Evolutionary conservation across 1,140 invertebrate genomes (phyloP).

Genomic region (Dreissena polymorpha): DNA sequence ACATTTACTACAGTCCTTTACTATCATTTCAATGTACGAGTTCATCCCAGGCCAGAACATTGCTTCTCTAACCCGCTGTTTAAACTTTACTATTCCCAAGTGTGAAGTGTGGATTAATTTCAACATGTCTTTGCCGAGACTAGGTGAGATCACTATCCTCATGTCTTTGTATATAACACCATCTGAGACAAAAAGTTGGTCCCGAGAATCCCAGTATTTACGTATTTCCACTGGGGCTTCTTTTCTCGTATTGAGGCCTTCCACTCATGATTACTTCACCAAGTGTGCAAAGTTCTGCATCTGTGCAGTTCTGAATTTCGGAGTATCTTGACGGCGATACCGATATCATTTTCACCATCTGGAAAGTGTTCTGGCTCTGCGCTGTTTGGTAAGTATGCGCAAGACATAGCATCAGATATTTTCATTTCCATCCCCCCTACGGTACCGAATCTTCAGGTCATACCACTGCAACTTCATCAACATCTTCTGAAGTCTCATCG

Average conservation of each 20-base stretch:
- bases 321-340: conserved; percentile 29
- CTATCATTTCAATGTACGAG: conserved; percentile 73
- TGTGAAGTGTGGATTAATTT: conserved; percentile 78
- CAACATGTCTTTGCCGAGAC: conserved; percentile 73
- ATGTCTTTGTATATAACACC: conserved; percentile 51
- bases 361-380: neutral
- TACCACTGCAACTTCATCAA: conserved; percentile 76
- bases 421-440: conserved; percentile 75
- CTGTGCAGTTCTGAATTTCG: conserved; percentile 22
- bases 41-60: conserved; percentile 78
- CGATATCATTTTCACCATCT: conserved; percentile 5
- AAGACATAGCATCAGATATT: conserved; percentile 69
- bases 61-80: conserved; percentile 74
- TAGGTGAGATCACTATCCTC: conserved; percentile 74
- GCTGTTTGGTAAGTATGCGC: conserved; percentile 36
- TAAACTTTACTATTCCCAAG: conserved; percentile 79
- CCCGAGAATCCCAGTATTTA: conserved; percentile 42
- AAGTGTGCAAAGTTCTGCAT: conserved; percentile 79
- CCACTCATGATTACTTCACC: conserved; percentile 12
- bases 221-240: conserved; percentile 10
- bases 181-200: conserved; percentile 47
- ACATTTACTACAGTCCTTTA: conserved; percentile 1
- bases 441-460: conserved; percentile 77
- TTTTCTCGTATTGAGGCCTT: conserved; percentile 15
- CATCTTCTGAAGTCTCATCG: conserved; percentile 77